Evolutionary conservation across 1,140 invertebrate species (phyloP).

Genomic region (Halyomorpha halys): DNA sequence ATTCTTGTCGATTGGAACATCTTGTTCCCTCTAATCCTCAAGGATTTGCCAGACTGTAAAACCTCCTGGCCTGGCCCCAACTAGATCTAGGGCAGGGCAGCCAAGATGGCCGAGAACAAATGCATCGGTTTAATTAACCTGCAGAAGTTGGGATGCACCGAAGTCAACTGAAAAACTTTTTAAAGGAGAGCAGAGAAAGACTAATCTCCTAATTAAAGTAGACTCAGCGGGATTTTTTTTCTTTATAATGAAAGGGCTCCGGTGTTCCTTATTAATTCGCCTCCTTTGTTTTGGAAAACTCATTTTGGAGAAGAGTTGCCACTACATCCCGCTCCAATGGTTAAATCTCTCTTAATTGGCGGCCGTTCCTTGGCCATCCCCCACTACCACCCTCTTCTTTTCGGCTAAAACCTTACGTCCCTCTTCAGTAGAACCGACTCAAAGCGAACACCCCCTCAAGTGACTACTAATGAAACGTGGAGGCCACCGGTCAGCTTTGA

Average conservation of each 20-base stretch:
- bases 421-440: neutral
- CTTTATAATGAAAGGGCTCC: conserved; percentile 14
- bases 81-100: too few relatives aligned
- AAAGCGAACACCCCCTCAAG: conserved; percentile 8
- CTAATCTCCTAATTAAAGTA: conserved; percentile 18
- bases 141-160: conserved; percentile 14
- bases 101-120: neutral
- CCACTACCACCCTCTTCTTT: neutral
- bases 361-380: conserved; percentile 6
- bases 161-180: conserved; percentile 11
- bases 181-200: conserved; percentile 9
- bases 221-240: conserved; percentile 5
- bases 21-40: too few relatives aligned
- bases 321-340: conserved; percentile 14
- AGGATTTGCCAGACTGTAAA: too few relatives aligned
- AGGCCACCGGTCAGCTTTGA: neutral
- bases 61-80: too few relatives aligned
- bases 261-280: conserved; percentile 17
- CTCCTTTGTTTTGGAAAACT: conserved; percentile 15
- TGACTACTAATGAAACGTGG: conserved; percentile 15
- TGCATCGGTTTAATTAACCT: conserved; percentile 15
- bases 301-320: conserved; percentile 13
- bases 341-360: conserved; percentile 17
- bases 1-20: too few relatives aligned
- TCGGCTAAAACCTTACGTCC: neutral